A percentile compares a stretch with the other conserved stretches of the same genome.
phyloP scores from a whole-genome alignment of 2,888 invertebrate species.

The Plusia festucae region DNA sequence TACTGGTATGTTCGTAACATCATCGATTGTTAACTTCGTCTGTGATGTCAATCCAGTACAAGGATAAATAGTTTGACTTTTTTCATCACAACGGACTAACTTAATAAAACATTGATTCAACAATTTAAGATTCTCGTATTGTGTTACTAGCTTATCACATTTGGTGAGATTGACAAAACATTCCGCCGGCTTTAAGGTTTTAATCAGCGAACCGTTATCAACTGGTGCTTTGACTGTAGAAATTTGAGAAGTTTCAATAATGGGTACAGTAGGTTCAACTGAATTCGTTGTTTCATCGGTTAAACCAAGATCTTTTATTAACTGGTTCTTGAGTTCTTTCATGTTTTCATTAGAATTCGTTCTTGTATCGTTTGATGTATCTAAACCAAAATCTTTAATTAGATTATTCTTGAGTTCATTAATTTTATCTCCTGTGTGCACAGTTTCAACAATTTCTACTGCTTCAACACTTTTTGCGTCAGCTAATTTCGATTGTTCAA shows the following conservation, averaged over 20 bases:
- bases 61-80: conserved; percentile 7
- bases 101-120: conserved; percentile 66
- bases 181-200: conserved; percentile 18
- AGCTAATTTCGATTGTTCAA: not conserved
- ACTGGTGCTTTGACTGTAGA: conserved; percentile 1
- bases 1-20: conserved; percentile 17
- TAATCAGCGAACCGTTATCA: conserved; percentile 2
- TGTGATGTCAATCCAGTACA: not conserved
- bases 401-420: conserved; percentile 64
- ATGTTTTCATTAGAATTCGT: too few species aligned
- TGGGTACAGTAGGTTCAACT: conserved; percentile 15
- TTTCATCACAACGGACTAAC: conserved; percentile 69
- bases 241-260: conserved; percentile 12
- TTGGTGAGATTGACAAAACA: conserved; percentile 69
- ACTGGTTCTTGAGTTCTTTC: conserved; percentile 66
- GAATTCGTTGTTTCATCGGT: conserved; percentile 18
- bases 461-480: not conserved
- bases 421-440: conserved; percentile 41
- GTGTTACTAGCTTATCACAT: conserved; percentile 70
- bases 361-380: too few species aligned
- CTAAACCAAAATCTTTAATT: conserved; percentile 66
- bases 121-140: conserved; percentile 59
- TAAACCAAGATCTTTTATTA: conserved; percentile 68
- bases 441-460: not conserved
- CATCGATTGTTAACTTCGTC: not conserved